phyloP scores from a whole-genome alignment of 2,113 vertebrate species.

The Podocnemis expansa region DNA sequence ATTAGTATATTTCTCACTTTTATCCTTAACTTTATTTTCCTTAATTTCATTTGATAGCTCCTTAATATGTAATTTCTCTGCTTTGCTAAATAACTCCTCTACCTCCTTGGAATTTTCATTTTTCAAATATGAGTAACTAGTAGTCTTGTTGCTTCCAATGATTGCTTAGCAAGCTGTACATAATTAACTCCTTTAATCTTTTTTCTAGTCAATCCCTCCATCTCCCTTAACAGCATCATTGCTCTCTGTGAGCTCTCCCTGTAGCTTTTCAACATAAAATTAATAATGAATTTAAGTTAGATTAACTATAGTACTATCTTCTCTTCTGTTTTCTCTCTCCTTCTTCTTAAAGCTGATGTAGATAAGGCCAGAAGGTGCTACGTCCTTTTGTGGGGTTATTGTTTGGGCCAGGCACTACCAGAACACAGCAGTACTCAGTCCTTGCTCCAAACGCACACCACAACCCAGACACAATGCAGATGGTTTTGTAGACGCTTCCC shows the following conservation, averaged over 20 bases:
- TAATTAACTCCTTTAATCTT: neutral
- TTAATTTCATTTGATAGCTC: neutral
- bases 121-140: neutral
- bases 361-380: no score
- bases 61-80: neutral
- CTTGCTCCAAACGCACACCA: neutral
- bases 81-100: neutral
- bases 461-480: neutral
- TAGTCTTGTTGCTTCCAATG: neutral
- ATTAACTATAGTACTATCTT: neutral
- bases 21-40: neutral
- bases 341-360: neutral
- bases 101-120: neutral
- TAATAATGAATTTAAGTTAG: neutral
- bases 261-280: neutral
- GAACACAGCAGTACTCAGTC: accelerated
- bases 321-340: neutral
- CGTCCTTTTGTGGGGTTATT: no score
- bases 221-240: neutral
- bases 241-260: neutral
- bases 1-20: neutral
- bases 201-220: neutral
- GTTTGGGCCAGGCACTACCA: no score
- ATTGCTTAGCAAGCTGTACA: neutral
- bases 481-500: neutral